Percentiles rank a stretch among this genome's conserved stretches.
Evolutionary conservation across 2,888 invertebrate species (phyloP).

Genomic region (Drosophila neotestacea): DNA sequence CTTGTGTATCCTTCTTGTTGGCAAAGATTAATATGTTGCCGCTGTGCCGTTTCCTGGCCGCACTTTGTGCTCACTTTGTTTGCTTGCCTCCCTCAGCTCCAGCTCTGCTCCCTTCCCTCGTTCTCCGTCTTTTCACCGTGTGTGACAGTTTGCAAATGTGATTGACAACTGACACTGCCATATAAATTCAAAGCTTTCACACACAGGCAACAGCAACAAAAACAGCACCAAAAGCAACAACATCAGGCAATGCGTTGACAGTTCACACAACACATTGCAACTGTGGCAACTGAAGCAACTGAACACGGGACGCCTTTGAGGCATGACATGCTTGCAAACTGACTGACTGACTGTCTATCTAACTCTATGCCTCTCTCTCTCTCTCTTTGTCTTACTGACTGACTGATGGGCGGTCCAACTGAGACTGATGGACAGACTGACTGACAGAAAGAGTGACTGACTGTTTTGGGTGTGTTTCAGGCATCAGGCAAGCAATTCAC

Average conservation of each 20-base stretch:
- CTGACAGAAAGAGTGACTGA: slow-evolving; percentile 35
- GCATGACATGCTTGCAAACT: slow-evolving; percentile 61
- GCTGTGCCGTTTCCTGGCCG: slow-evolving; percentile 60
- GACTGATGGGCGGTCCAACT: slow-evolving; percentile 50
- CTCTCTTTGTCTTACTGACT: slow-evolving; percentile 25
- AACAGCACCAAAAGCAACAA: slow-evolving; percentile 14
- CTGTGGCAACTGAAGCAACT: slow-evolving; percentile 18
- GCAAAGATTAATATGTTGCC: slow-evolving; percentile 80
- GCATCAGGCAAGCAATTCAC: slow-evolving; percentile 37
- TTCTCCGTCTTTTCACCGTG: slow-evolving; percentile 46
- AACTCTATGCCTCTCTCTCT: neutral
- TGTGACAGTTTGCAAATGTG: slow-evolving; percentile 82
- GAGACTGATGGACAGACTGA: slow-evolving; percentile 52
- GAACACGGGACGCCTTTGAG: slow-evolving; percentile 43
- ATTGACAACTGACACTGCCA: slow-evolving; percentile 82
- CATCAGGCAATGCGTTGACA: slow-evolving; percentile 61
- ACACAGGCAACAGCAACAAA: slow-evolving; percentile 33
- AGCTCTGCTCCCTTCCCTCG: slow-evolving; percentile 22
- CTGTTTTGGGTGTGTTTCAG: slow-evolving; percentile 49
- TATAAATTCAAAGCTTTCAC: slow-evolving; percentile 81
- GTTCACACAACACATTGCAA: slow-evolving; percentile 45
- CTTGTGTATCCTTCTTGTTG: slow-evolving; percentile 61
- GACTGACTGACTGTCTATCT: slow-evolving; percentile 22
- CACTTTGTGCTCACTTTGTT: slow-evolving; percentile 56
- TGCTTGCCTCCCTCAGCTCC: slow-evolving; percentile 16